These are phyloP conservation scores for Lumbricus terrestris DNA, from an alignment of 2,888 invertebrate genomes.

Conservation along the genomic window DNA sequence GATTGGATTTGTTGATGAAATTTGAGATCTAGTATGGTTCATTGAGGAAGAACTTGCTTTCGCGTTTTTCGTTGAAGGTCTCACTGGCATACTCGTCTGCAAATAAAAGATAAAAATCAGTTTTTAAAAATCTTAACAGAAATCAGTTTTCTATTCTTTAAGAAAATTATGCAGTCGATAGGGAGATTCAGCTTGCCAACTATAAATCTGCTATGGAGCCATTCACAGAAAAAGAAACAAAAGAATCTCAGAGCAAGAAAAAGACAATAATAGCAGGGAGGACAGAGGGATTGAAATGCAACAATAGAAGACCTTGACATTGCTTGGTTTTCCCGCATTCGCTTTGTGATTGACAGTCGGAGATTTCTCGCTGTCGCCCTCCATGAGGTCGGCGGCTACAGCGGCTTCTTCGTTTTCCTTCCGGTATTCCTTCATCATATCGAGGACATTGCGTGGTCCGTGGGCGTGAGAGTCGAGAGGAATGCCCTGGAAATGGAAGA, in stretches of 20 bases:
- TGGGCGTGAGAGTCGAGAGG: neutral
- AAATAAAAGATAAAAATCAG: neutral
- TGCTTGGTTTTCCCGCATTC: neutral
- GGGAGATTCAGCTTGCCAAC: neutral
- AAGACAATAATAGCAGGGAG: neutral
- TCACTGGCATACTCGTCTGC: neutral
- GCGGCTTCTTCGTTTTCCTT: slow-evolving; percentile 20
- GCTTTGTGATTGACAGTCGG: neutral
- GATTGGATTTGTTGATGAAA: neutral
- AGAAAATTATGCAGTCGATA: too few relatives aligned
- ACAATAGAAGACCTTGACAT: neutral
- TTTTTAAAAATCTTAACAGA: neutral
- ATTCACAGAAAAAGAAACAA: neutral
- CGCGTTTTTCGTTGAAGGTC: neutral
- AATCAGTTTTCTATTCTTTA: neutral
- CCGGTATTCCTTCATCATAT: slow-evolving; percentile 35
- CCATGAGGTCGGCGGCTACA: neutral
- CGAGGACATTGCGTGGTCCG: slow-evolving; percentile 31
- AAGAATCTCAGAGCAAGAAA: neutral
- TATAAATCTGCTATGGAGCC: neutral
- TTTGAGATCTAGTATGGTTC: neutral
- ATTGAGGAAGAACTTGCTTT: neutral
- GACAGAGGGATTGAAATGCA: neutral
- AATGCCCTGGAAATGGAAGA: neutral
- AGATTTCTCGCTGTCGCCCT: neutral